These are phyloP conservation scores for Drosophila lini DNA, from an alignment of 1,140 invertebrate species.

Conservation along the genomic window DNA sequence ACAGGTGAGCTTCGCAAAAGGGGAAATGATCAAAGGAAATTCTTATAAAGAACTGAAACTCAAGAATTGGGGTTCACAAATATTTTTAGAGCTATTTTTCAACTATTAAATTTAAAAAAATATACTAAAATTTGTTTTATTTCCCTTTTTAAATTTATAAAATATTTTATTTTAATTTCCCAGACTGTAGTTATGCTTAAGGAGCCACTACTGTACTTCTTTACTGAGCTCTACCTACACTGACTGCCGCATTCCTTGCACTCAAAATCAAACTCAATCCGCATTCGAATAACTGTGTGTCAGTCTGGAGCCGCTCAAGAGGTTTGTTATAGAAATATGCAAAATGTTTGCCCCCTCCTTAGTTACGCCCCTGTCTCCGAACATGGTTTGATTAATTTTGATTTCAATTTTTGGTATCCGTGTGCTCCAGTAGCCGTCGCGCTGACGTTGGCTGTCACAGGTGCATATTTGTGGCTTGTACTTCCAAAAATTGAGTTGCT, in stretches of 20 bases:
- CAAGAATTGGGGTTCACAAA: neutral
- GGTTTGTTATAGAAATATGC: slow-evolving; percentile 62
- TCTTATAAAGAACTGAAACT: neutral
- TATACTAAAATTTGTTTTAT: too few species aligned
- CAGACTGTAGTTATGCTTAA: neutral
- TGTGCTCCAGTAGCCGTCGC: slow-evolving; percentile 59
- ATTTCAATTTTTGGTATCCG: slow-evolving; percentile 68
- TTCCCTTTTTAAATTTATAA: neutral
- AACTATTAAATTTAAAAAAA: neutral
- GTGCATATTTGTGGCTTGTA: slow-evolving; percentile 50
- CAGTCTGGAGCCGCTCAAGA: slow-evolving; percentile 45
- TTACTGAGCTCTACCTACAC: slow-evolving; percentile 61
- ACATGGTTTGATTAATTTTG: slow-evolving; percentile 75
- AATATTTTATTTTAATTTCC: neutral
- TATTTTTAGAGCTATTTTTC: neutral
- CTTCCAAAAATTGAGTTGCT: slow-evolving; percentile 38
- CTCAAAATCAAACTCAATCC: slow-evolving; percentile 38
- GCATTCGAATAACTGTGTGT: slow-evolving; percentile 34
- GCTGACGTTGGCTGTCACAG: slow-evolving; percentile 64
- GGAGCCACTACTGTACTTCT: neutral
- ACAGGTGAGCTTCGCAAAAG: neutral
- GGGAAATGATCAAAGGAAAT: neutral
- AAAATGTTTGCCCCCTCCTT: slow-evolving; percentile 51
- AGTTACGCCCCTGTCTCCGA: slow-evolving; percentile 10
- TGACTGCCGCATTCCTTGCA: slow-evolving; percentile 65